phyloP scores from a whole-genome alignment of 2,888 invertebrate species.

The Choristoneura rosaceana region DNA sequence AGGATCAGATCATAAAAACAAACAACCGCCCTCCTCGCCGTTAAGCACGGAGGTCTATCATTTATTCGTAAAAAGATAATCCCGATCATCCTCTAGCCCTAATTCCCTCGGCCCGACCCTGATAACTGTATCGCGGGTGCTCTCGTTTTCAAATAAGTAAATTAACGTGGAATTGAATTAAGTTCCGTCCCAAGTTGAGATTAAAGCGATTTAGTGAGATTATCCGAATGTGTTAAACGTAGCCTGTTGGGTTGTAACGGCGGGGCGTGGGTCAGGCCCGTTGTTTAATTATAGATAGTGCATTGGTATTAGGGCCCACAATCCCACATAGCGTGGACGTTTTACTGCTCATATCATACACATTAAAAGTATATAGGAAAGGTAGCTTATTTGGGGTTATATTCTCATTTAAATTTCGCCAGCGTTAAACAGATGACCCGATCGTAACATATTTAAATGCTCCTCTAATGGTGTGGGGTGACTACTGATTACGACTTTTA shows the following conservation, averaged over 20 bases:
- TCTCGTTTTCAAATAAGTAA: slow-evolving; percentile 80
- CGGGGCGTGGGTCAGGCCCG: slow-evolving; percentile 69
- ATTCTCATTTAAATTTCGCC: slow-evolving; percentile 3
- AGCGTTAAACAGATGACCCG: neutral
- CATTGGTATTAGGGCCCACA: slow-evolving; percentile 60
- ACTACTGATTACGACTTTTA: no score
- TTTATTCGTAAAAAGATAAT: slow-evolving; percentile 75
- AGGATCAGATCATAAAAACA: slow-evolving; percentile 34
- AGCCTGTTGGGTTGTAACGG: slow-evolving; percentile 71
- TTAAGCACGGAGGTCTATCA: slow-evolving; percentile 49
- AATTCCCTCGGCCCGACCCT: slow-evolving; percentile 60
- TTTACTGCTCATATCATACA: slow-evolving; percentile 48
- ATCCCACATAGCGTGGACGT: slow-evolving; percentile 55
- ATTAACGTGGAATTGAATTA: slow-evolving; percentile 82
- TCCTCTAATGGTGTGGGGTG: no score
- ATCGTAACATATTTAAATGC: neutral
- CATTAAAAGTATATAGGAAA: slow-evolving; percentile 27
- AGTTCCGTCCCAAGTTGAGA: slow-evolving; percentile 76
- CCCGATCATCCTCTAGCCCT: slow-evolving; percentile 64
- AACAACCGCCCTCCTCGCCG: slow-evolving; percentile 31
- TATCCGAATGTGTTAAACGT: slow-evolving; percentile 82
- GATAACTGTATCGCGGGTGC: slow-evolving; percentile 67
- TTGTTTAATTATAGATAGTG: slow-evolving; percentile 82
- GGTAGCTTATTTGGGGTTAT: slow-evolving; percentile 10
- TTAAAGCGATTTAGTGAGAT: slow-evolving; percentile 81